A percentile compares a stretch with the other conserved stretches of the same genome.
Evolutionary conservation across 2,888 invertebrate genomes (phyloP).

Genomic region (Carabus problematicus): DNA sequence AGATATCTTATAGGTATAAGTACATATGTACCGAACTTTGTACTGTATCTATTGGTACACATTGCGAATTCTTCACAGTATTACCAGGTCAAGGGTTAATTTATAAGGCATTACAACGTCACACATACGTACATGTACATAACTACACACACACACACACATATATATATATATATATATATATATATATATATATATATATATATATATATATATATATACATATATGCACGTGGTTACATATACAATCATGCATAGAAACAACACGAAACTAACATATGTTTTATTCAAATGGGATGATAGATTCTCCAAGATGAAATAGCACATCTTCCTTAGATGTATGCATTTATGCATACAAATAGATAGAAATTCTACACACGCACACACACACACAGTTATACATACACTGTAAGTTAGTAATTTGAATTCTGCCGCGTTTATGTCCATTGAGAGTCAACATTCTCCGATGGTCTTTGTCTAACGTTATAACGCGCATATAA

Average conservation of each 20-base stretch:
- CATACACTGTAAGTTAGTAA: neutral
- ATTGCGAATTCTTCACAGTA: constrained; percentile 5
- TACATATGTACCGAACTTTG: constrained; percentile 8
- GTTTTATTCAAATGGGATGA: too few species aligned
- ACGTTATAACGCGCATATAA: constrained; percentile 8
- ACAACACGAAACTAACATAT: too few species aligned
- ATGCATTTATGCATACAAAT: too few species aligned
- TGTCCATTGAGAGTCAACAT: neutral
- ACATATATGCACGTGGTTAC: too few species aligned
- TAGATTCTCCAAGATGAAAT: too few species aligned
- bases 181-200: neutral
- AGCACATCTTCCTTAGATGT: too few species aligned
- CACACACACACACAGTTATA: too few species aligned
- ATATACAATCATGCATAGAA: too few species aligned
- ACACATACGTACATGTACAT: neutral
- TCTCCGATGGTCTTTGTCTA: neutral
- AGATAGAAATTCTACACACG: too few species aligned
- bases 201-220: neutral
- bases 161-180: neutral
- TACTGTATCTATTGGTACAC: neutral
- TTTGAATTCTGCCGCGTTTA: neutral
- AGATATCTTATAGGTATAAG: neutral
- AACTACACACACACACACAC: constrained; percentile 1
- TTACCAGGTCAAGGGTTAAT: constrained; percentile 10
- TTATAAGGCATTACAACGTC: constrained; percentile 9